These are phyloP conservation scores for Lanius ludovicianus DNA, from an alignment of 2,113 vertebrate species.

Conservation along the genomic window DNA sequence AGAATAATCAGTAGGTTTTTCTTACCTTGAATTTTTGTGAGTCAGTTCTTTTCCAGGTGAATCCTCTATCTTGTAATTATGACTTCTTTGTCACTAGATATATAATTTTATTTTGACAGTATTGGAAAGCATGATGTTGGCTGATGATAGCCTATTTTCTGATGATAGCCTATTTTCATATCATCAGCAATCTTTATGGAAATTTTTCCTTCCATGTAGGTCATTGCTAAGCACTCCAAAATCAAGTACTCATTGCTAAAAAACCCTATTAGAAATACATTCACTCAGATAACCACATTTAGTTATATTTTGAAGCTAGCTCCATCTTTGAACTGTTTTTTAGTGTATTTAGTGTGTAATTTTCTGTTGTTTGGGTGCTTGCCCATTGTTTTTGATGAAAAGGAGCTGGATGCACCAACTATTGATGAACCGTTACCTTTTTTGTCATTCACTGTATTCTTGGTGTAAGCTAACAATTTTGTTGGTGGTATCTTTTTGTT, in stretches of 20 bases:
- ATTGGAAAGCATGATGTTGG: neutral
- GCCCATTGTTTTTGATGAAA: neutral
- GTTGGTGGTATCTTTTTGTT: neutral
- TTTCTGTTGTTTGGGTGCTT: neutral
- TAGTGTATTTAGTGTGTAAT: neutral
- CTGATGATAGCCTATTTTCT: constrained; percentile 5
- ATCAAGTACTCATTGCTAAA: neutral
- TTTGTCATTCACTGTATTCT: neutral
- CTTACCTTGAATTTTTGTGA: neutral
- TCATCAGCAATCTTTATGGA: neutral
- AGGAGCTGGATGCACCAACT: neutral
- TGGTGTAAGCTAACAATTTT: neutral
- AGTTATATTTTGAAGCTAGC: neutral
- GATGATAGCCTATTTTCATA: neutral
- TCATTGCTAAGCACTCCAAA: neutral
- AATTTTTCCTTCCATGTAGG: neutral
- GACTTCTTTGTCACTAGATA: neutral
- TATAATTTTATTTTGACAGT: neutral
- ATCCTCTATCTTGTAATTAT: neutral
- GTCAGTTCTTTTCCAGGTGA: neutral
- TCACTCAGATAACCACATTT: neutral
- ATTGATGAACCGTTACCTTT: neutral
- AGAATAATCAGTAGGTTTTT: neutral
- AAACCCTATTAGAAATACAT: neutral
- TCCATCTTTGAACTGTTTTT: neutral